Base-by-base conservation (phyloP, 2,888 invertebrate species). In the Drosophila pegasa region DNA sequence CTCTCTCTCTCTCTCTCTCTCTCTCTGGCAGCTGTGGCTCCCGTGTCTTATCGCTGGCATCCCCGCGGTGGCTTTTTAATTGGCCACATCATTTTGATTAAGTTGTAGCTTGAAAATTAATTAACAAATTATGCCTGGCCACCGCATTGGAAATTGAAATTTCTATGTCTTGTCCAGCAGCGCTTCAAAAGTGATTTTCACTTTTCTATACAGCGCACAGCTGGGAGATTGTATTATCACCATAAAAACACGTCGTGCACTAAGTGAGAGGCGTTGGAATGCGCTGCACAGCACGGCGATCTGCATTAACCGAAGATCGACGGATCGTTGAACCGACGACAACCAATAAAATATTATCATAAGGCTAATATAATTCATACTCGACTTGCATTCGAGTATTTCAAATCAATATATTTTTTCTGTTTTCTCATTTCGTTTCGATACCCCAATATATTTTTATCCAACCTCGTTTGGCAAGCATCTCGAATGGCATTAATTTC, bases 31-130 rank as follows among this genome's bases (percentile, higher is more conserved):
- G 18, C 18, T 38, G 2, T n/a, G n/a, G n/a, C n/a, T 37, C 20
- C 7, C 25, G 27, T 27, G 22, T 67, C 57, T 63, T 56, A 68
- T 60, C 69, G 66, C 38, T 75, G 67, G 82, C 79, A 67, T 68
- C 84, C 88, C 88, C 80, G 77, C 66, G 87, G 90, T 82, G 90
- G 72, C 73, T 78, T 88, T 89, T 90, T 90, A 90, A 90, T 89
- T 90, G 85, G 83, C 75, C 79, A 82, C 86, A 85, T 87, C 80
- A 80, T 80, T 78, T 89, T 90, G 90, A 90, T 89, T 90, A 80
- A 90, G 90, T 90, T 90, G 90, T 90, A 77, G 89, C 76, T 79
- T 41, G 77, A 66, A 83, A 89, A 89, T 88, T 87, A 88, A 88
- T 89, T 90, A 89, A 87, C 88, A 90, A 89, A 90, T 85, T 86